Evolutionary conservation across 2,888 invertebrate genomes (phyloP).

Genomic region (Polyommatus iphigenia): DNA sequence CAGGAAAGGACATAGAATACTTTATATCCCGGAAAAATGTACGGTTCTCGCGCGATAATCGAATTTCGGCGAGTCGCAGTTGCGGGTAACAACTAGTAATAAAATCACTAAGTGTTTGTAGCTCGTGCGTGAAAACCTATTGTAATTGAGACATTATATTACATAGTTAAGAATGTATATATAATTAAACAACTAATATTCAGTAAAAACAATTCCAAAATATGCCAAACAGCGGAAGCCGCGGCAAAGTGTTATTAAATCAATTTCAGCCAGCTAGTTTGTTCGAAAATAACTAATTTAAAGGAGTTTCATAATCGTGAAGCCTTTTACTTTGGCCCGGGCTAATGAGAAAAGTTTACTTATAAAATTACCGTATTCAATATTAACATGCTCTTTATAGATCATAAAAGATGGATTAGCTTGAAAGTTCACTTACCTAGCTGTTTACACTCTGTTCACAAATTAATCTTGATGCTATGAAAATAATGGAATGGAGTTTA

Average conservation of each 20-base stretch:
- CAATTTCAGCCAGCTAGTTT: constrained; percentile 15
- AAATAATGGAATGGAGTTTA: too few species aligned
- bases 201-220: not conserved
- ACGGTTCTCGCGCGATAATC: too few species aligned
- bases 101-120: too few species aligned
- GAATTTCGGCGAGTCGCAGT: too few species aligned
- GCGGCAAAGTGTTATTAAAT: not conserved
- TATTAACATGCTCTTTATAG: constrained; percentile 47
- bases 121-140: too few species aligned
- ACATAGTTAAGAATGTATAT: too few species aligned
- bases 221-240: not conserved
- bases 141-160: too few species aligned
- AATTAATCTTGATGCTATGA: not conserved
- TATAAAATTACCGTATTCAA: constrained; percentile 49
- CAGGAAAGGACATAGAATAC: too few species aligned
- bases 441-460: not conserved
- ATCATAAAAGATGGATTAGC: constrained; percentile 39
- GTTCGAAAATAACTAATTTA: constrained; percentile 30
- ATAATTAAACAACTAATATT: not conserved
- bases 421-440: constrained; percentile 1
- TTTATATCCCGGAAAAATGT: too few species aligned
- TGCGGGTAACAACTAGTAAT: too few species aligned
- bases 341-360: constrained; percentile 49
- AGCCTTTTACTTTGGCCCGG: constrained; percentile 40
- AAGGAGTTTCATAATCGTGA: constrained; percentile 32